These are phyloP conservation scores for Cariama cristata DNA, from an alignment of 2,113 vertebrate genomes.

Conservation along the genomic window DNA sequence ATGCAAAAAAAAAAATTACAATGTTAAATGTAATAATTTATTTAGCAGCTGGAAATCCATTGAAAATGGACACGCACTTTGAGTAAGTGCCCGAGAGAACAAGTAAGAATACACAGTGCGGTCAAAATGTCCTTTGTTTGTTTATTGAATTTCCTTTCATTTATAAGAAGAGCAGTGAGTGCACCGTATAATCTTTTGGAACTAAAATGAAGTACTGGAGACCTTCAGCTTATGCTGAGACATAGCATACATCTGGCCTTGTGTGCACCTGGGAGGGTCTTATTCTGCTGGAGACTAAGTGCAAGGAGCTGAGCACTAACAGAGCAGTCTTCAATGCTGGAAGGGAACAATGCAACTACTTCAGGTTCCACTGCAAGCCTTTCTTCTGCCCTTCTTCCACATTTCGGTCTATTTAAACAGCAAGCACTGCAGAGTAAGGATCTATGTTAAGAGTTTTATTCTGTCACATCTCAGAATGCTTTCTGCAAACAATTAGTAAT, in stretches of 20 bases:
- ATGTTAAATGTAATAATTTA: constrained; percentile 40
- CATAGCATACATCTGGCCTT: background rate
- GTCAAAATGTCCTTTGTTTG: background rate
- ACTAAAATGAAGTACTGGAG: background rate
- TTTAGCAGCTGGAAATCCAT: constrained; percentile 21
- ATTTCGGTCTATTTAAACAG: background rate
- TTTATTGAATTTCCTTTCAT: background rate
- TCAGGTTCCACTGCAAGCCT: background rate
- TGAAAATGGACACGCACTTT: constrained; percentile 5
- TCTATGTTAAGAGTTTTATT: background rate
- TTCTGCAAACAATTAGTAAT: background rate
- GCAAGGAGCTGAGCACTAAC: background rate
- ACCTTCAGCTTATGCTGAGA: background rate
- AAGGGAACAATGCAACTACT: background rate
- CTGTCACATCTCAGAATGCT: background rate
- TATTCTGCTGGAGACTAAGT: background rate
- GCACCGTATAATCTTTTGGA: background rate
- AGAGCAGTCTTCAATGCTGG: background rate
- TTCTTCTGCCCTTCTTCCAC: background rate
- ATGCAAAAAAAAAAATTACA: background rate
- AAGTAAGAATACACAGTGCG: background rate
- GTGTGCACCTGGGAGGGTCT: background rate
- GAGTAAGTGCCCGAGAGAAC: background rate
- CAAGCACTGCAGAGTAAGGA: background rate
- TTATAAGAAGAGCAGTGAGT: background rate